phyloP scores from a whole-genome alignment of 1,140 invertebrate genomes.

The Drosophila lowei region DNA sequence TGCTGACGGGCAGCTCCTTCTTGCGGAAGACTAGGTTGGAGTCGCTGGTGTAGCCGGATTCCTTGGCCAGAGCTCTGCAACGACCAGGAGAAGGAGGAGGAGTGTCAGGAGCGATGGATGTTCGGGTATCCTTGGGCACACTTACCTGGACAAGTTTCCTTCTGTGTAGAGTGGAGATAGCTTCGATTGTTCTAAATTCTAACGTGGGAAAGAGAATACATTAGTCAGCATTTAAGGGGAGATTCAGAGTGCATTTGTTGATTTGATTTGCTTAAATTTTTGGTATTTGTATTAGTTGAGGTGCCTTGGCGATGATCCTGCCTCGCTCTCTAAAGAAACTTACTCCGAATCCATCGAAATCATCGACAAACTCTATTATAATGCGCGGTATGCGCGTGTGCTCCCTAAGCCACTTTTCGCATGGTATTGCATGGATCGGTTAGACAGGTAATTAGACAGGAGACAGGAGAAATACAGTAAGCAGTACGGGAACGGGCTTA shows the following conservation, averaged over 20 bases:
- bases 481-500: conserved; percentile 9
- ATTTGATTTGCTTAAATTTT: conserved; percentile 25
- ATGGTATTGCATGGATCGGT: conserved; percentile 26
- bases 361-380: conserved; percentile 86
- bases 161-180: conserved; percentile 84
- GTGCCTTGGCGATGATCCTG: conserved; percentile 67
- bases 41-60: conserved; percentile 95
- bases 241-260: background rate
- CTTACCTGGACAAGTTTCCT: conserved; percentile 82
- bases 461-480: conserved; percentile 39
- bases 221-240: no score
- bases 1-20: conserved; percentile 86
- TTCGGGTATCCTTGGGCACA: no score
- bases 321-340: conserved; percentile 70
- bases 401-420: conserved; percentile 87
- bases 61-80: conserved; percentile 86
- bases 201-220: conserved; percentile 24
- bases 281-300: conserved; percentile 49
- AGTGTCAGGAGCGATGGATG: background rate
- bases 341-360: conserved; percentile 86
- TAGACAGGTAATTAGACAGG: conserved; percentile 19
- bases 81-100: no score
- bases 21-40: conserved; percentile 93
- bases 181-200: conserved; percentile 87
- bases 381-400: conserved; percentile 87